Evolutionary conservation across 64 coral and sea anemone genomes (phyloP), one percentile per base, ranked within the genome.

Genomic region (Stichodactyla helianthus): DNA sequence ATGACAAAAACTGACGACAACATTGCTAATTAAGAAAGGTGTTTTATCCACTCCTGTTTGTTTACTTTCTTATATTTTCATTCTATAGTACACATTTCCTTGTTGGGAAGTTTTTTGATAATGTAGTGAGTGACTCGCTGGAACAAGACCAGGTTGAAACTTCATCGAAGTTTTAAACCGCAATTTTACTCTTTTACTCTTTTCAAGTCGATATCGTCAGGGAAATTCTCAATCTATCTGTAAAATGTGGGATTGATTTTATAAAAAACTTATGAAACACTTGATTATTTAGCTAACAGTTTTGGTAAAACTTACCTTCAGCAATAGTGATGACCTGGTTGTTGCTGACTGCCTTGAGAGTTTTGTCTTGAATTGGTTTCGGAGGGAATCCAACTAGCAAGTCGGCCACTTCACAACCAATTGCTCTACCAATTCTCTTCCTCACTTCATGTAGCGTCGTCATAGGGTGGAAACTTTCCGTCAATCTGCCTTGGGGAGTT

Each of bases 361-460:
- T 84, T 6, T 55, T 14, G 52, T 55, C 83, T 84, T 35, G 16
- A 51, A 84, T 55, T 54, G 83, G 59, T 25, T 60, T 58, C 54
- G 83, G 83, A 35, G 83, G 83, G 51, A 84, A 84, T 19, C 83
- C 83, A 84, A 84, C 55, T 11, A 84, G n/a, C 15, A 84, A 63
- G 16, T 63, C 55, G 13, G 83, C 55, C 3, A 84, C 83, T 15
- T 55, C 26, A 84, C 25, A 35, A 16, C 83, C 83, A 63, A 62
- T 35, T 4, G 16, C 27, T 16, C 31, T 58, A 15, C 83, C 59
- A 20, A 84, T 58, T 17, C 25, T 27, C 18, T 63, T 54, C 27
- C 53, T 60, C 2, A 84, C 83, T 10, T 58, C 83, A 6, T 50
- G 17, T 50, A 84, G 2, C 2, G 50, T 84, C 0, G 83, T 84